Percentiles rank a stretch among this genome's conserved stretches.
Evolutionary conservation across 2,888 invertebrate genomes (phyloP).

Genomic region (Embidobia sp.): DNA sequence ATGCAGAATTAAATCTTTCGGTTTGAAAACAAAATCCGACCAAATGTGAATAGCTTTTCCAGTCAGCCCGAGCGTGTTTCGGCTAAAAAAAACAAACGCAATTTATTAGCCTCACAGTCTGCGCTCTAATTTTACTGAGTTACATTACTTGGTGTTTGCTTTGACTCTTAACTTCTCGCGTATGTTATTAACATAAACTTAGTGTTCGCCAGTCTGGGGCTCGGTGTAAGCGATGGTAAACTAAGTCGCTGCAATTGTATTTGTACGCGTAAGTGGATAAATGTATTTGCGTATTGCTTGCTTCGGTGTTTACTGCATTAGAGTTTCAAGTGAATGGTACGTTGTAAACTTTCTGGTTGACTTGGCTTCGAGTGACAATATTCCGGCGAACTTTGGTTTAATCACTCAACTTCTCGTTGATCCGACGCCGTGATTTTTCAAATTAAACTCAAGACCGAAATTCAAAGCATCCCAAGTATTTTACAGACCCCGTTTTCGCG

Average conservation of each 20-base stretch:
- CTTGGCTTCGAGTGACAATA: background rate
- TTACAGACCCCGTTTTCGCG: too few species aligned
- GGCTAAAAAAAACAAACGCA: background rate
- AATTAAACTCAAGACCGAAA: too few species aligned
- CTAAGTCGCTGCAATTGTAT: constrained; percentile 35
- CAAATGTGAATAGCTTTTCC: constrained; percentile 10
- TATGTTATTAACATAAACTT: constrained; percentile 41
- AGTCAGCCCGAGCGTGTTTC: too few species aligned
- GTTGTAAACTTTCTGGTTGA: constrained; percentile 8
- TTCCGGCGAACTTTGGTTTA: too few species aligned
- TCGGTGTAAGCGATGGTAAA: constrained; percentile 7
- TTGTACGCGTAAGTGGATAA: constrained; percentile 25
- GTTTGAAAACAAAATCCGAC: constrained; percentile 33
- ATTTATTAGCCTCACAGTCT: constrained; percentile 8
- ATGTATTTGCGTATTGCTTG: constrained; percentile 28
- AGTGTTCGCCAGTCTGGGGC: background rate
- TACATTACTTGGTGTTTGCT: constrained; percentile 19
- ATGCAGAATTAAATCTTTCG: too few species aligned
- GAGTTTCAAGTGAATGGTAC: constrained; percentile 21
- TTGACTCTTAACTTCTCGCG: constrained; percentile 21
- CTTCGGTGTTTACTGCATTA: constrained; percentile 17
- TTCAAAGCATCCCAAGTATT: too few species aligned
- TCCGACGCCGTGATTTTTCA: too few species aligned
- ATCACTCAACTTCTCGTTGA: too few species aligned
- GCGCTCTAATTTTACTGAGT: constrained; percentile 14